A percentile compares a stretch with the other conserved stretches of the same genome.
Evolutionary conservation across 1,140 invertebrate genomes (phyloP).

Genomic region (Bombus ignitus): DNA sequence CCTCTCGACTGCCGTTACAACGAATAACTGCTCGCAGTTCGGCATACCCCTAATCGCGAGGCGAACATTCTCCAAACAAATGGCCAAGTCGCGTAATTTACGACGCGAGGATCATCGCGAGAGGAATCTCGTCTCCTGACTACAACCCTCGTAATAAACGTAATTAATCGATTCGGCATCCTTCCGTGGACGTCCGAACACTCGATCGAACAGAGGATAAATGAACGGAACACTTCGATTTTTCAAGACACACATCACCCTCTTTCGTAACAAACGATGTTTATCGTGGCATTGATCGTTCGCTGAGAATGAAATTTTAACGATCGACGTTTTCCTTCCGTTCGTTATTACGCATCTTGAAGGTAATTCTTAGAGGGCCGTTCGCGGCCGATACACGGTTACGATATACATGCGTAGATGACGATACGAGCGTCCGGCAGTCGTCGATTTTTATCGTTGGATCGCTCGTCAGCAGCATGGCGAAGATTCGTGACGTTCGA

Average conservation of each 20-base stretch:
- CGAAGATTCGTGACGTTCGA: neutral
- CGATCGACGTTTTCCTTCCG: neutral
- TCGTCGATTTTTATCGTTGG: too few relatives aligned
- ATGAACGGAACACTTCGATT: constrained; percentile 37
- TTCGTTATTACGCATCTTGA: too few relatives aligned
- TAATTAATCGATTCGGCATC: constrained; percentile 65
- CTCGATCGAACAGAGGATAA: constrained; percentile 37
- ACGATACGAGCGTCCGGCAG: too few relatives aligned
- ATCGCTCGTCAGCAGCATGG: too few relatives aligned
- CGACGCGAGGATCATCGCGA: constrained; percentile 63
- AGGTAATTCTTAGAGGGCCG: too few relatives aligned
- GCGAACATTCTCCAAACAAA: constrained; percentile 54
- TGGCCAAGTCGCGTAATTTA: constrained; percentile 63
- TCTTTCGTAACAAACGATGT: constrained; percentile 5
- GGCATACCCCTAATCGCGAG: constrained; percentile 57
- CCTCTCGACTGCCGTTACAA: constrained; percentile 55
- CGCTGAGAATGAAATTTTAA: neutral
- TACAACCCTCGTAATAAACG: constrained; percentile 25
- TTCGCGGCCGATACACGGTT: too few relatives aligned
- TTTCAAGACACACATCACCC: constrained; percentile 14
- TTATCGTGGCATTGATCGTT: constrained; percentile 8
- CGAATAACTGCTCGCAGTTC: constrained; percentile 52
- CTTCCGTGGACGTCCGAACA: neutral
- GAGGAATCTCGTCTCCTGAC: constrained; percentile 26
- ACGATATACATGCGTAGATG: too few relatives aligned